Percentiles rank a stretch among this genome's conserved stretches.
Conservation (phyloP, 2,797 vertebrate species). For the Pangasius macronema region DNA sequence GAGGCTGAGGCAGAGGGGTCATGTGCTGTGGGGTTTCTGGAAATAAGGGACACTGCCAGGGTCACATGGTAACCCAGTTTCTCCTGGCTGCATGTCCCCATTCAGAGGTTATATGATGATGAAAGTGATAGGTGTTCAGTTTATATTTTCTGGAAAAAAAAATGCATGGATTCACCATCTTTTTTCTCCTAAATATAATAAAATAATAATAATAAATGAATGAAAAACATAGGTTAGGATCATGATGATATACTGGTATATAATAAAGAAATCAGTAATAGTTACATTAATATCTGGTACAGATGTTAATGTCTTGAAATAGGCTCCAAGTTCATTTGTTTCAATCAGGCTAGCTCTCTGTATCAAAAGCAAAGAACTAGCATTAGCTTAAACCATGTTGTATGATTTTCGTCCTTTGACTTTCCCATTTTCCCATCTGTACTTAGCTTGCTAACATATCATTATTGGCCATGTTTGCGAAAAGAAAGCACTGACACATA, state of each 20-base stretch:
- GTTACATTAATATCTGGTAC: background rate
- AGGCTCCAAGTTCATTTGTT: background rate
- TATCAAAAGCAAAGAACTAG: background rate
- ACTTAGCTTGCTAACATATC: background rate
- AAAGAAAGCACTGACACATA: background rate
- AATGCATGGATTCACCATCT: too few species aligned
- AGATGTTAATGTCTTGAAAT: background rate
- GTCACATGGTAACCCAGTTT: constrained; percentile 75
- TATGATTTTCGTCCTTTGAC: background rate
- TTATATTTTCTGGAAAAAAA: background rate
- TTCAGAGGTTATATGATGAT: background rate
- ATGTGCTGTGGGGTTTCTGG: constrained; percentile 63
- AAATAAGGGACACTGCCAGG: constrained; percentile 69
- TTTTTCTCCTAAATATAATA: background rate
- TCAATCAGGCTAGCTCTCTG: background rate
- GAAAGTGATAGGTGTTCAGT: background rate
- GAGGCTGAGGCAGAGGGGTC: constrained; percentile 57
- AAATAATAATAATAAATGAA: background rate
- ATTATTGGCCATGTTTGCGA: background rate
- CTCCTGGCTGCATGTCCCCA: constrained; percentile 40
- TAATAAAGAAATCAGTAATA: background rate
- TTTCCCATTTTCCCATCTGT: background rate
- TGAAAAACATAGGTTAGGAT: background rate
- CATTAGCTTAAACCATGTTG: background rate
- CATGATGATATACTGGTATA: background rate